Evolutionary conservation across 2,113 vertebrate species (phyloP).

Genomic region (Salvelinus namaycush): DNA sequence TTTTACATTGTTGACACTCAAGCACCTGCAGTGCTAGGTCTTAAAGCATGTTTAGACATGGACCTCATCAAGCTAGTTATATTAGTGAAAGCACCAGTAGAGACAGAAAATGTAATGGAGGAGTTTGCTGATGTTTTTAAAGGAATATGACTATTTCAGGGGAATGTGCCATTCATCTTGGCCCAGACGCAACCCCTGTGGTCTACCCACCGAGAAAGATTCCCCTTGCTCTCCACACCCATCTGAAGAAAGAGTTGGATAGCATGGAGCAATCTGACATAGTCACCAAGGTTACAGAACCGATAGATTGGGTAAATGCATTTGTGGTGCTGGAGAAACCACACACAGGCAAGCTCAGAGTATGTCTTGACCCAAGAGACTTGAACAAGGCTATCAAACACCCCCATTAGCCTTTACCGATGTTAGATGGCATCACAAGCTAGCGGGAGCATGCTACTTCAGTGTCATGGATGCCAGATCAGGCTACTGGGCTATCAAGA

Average conservation of each 20-base stretch:
- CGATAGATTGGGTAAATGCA: slow-evolving; percentile 32
- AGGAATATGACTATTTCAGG: slow-evolving; percentile 29
- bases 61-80: slow-evolving; percentile 20
- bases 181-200: slow-evolving; percentile 14
- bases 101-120: neutral
- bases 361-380: slow-evolving; percentile 21
- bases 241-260: slow-evolving; percentile 20
- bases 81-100: neutral
- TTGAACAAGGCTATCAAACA: too few relatives aligned
- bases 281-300: slow-evolving; percentile 26
- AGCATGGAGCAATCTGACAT: slow-evolving; percentile 17
- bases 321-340: slow-evolving; percentile 27
- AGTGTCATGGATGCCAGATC: too few relatives aligned
- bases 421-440: too few relatives aligned
- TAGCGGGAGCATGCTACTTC: too few relatives aligned
- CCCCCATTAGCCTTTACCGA: too few relatives aligned
- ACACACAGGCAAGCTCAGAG: slow-evolving; percentile 8
- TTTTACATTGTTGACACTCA: slow-evolving; percentile 10
- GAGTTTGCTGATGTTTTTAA: slow-evolving; percentile 29
- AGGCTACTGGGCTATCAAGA: too few relatives aligned
- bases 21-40: slow-evolving; percentile 20
- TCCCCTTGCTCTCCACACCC: slow-evolving; percentile 10
- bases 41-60: slow-evolving; percentile 22
- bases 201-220: slow-evolving; percentile 17
- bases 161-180: slow-evolving; percentile 25